phyloP scores from a whole-genome alignment of 2,113 vertebrate genomes.

The Gobius niger region DNA sequence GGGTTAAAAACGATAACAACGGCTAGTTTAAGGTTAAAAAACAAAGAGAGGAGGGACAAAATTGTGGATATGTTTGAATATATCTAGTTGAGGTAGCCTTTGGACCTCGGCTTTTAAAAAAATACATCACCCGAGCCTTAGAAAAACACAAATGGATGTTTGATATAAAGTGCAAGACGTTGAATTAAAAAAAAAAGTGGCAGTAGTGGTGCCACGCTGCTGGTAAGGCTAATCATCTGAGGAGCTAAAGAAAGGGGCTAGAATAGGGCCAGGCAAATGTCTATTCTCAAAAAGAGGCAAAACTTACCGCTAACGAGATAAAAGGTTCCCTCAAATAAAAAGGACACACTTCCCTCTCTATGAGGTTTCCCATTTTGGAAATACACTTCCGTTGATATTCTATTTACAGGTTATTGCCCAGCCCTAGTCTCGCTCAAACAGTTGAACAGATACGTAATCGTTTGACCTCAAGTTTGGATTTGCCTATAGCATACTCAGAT shows the following conservation, averaged over 20 bases:
- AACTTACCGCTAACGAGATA: not conserved
- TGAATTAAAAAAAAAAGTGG: slow-evolving; percentile 37
- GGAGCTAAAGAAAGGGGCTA: slow-evolving; percentile 17
- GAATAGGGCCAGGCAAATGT: not conserved
- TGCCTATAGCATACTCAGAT: not conserved
- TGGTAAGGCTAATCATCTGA: slow-evolving; percentile 48
- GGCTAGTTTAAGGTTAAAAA: slow-evolving; percentile 32
- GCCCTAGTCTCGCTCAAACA: not conserved
- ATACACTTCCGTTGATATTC: not conserved
- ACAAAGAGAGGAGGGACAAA: slow-evolving; percentile 44
- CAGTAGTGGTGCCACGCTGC: slow-evolving; percentile 27
- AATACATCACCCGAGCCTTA: slow-evolving; percentile 40
- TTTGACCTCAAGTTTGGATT: slow-evolving; percentile 1
- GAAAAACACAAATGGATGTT: slow-evolving; percentile 45
- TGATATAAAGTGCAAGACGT: slow-evolving; percentile 69
- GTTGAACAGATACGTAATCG: not conserved
- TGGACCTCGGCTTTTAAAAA: slow-evolving; percentile 29
- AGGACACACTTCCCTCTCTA: not conserved
- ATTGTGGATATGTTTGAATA: slow-evolving; percentile 49
- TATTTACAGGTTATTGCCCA: not conserved
- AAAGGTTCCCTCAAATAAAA: not conserved
- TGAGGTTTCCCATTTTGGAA: not conserved
- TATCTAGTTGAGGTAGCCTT: slow-evolving; percentile 32
- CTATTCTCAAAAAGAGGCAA: too few relatives aligned
- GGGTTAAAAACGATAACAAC: slow-evolving; percentile 34